Conservation (phyloP, 2,797 vertebrate species). For the Chelmon rostratus region DNA sequence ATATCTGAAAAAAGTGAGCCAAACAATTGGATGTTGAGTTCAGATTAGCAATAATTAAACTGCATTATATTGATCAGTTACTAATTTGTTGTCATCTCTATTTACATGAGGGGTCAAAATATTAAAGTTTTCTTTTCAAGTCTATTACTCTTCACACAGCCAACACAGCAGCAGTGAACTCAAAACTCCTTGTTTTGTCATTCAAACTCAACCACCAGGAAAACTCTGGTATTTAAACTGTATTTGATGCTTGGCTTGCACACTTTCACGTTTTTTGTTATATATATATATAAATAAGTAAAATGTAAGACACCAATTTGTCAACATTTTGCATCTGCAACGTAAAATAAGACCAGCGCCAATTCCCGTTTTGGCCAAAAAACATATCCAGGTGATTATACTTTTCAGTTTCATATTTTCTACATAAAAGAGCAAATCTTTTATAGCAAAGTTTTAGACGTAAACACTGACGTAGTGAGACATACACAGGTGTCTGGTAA, state of each 20-base stretch:
- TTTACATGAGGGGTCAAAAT: neutral
- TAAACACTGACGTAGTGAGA: neutral
- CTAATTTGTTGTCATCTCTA: neutral
- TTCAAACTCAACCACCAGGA: neutral
- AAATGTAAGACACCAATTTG: too few species aligned
- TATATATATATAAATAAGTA: too few species aligned
- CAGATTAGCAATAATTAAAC: neutral
- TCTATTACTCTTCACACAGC: neutral
- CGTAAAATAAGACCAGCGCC: neutral
- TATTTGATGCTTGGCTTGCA: neutral
- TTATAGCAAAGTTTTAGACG: neutral
- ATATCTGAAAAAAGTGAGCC: conserved; percentile 82
- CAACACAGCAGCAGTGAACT: neutral
- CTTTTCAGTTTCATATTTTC: neutral
- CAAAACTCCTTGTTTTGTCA: neutral
- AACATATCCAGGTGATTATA: neutral
- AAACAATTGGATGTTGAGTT: neutral
- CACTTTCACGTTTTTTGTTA: too few species aligned
- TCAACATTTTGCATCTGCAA: neutral
- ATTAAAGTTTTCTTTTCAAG: neutral
- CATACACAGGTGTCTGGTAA: neutral
- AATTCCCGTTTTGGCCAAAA: neutral
- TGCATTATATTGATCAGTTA: neutral
- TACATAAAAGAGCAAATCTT: neutral
- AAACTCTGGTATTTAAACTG: neutral